Conservation (phyloP, 2,888 invertebrate genomes). For the Chironomus tentans region DNA sequence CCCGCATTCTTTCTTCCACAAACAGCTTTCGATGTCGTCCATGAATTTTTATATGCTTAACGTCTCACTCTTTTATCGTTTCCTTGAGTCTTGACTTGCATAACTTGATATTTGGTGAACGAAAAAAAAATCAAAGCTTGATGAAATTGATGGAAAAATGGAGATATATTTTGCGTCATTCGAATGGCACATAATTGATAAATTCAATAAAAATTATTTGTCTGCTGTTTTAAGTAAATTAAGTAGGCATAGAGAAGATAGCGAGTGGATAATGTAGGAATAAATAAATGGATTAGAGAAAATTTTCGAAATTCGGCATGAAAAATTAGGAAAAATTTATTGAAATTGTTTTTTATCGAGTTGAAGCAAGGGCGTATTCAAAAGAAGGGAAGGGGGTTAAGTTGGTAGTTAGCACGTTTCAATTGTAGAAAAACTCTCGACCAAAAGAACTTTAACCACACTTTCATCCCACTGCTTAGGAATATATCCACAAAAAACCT, state of each 20-base stretch:
- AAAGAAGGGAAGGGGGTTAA: too few species aligned
- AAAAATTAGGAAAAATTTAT: too few species aligned
- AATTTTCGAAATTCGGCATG: neutral
- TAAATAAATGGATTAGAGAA: neutral
- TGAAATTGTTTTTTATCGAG: too few species aligned
- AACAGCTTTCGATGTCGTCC: neutral
- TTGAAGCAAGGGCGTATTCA: too few species aligned
- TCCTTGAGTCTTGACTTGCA: too few species aligned
- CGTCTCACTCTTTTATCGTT: neutral
- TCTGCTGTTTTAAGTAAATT: conserved; percentile 1
- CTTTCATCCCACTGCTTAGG: too few species aligned
- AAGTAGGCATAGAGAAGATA: neutral
- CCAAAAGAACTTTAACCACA: too few species aligned
- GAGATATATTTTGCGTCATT: neutral
- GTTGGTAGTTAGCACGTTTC: too few species aligned
- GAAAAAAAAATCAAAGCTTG: neutral
- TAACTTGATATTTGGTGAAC: too few species aligned
- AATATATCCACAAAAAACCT: too few species aligned
- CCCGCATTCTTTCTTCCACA: too few species aligned
- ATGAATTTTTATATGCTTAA: neutral
- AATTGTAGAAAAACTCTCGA: too few species aligned
- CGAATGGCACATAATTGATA: neutral
- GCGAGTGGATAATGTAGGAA: neutral
- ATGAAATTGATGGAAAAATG: neutral
- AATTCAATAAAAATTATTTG: conserved; percentile 2